phyloP scores from a whole-genome alignment of 2,113 vertebrate genomes.

The Ginglymostoma cirratum region DNA sequence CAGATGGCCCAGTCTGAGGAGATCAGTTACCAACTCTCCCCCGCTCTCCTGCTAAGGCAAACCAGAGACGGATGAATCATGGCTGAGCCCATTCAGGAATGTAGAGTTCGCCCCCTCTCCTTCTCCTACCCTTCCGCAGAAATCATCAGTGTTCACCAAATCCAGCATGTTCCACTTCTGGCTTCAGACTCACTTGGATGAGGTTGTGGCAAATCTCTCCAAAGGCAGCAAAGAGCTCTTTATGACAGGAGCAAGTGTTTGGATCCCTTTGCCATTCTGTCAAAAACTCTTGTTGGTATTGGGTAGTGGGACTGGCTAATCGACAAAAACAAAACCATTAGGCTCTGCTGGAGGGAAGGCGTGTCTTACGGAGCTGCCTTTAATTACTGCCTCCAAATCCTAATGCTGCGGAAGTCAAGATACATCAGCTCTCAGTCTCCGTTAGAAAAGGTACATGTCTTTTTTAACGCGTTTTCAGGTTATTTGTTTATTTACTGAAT shows the following conservation, averaged over 20 bases:
- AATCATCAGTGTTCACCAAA: neutral
- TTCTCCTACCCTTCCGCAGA: neutral
- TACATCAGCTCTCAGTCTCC: neutral
- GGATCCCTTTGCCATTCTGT: neutral
- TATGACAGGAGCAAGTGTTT: neutral
- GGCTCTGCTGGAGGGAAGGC: neutral
- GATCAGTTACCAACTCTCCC: too few species aligned
- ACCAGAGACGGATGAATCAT: neutral
- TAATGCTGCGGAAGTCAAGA: neutral
- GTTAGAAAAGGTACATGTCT: neutral
- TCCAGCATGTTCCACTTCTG: too few species aligned
- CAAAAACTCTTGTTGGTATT: neutral
- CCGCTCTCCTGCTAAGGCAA: neutral
- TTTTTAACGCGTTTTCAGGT: neutral
- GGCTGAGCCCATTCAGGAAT: neutral
- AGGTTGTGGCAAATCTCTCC: neutral
- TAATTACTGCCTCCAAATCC: neutral
- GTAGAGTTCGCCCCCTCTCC: neutral
- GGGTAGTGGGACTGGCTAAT: neutral
- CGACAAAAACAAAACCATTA: neutral
- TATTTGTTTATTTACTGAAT: neutral
- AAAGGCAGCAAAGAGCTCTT: neutral
- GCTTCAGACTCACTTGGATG: neutral
- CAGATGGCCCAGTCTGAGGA: neutral
- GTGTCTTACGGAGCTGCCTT: neutral